These are phyloP conservation scores for Solenopsis invicta DNA, from an alignment of 1,140 invertebrate species.

Conservation along the genomic window DNA sequence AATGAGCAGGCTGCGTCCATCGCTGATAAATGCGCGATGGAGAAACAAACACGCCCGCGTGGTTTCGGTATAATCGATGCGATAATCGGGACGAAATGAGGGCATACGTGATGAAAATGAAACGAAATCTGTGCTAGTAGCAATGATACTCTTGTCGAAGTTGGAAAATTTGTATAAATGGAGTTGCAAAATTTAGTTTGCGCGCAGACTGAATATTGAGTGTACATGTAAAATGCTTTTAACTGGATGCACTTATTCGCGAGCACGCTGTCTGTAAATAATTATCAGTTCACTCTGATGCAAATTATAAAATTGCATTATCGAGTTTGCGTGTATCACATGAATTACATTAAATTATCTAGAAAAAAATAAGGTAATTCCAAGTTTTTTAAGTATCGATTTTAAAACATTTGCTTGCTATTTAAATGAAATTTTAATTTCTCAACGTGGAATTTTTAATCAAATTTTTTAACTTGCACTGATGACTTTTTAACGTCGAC, in stretches of 20 bases:
- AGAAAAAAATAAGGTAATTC: neutral
- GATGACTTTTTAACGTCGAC: neutral
- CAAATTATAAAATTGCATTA: constrained; percentile 12
- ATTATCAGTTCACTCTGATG: neutral
- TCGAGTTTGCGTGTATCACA: neutral
- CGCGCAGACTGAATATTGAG: neutral
- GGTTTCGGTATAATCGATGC: neutral
- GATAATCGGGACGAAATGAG: constrained; percentile 35
- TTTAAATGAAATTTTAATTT: constrained; percentile 11
- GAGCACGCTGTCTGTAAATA: neutral
- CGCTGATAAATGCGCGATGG: neutral
- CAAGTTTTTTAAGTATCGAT: neutral
- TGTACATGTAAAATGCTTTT: neutral
- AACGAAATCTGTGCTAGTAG: neutral
- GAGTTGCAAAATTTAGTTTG: constrained; percentile 42
- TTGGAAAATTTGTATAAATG: constrained; percentile 12
- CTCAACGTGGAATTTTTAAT: neutral
- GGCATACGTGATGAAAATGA: constrained; percentile 3
- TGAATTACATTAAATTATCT: neutral
- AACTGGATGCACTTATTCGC: neutral
- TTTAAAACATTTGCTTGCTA: neutral
- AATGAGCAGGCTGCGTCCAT: neutral
- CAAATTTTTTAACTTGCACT: neutral
- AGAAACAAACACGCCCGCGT: neutral
- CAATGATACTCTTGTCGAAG: neutral